Evolutionary conservation across 2,888 invertebrate genomes (phyloP), one percentile per base, ranked within the genome.

Genomic region (Ichneumoninae sp.): DNA sequence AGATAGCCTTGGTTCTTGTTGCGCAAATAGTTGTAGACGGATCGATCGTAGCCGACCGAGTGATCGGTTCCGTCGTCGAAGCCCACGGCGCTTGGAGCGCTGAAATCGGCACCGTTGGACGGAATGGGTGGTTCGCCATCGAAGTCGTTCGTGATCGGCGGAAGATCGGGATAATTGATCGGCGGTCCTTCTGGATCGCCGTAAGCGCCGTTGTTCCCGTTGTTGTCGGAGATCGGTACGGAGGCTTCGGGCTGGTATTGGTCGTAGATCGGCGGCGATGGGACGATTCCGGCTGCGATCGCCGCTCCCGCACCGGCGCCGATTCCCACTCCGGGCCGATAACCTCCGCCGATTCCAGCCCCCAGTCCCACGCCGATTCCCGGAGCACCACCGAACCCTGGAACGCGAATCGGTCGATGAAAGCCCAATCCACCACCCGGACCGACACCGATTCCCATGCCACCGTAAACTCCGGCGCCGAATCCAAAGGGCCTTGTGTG

Each of bases 41-140:
- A 10, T 13, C 57, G 57, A 57, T 30, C 26, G 50, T 47, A 69
- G 8, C 69, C 69, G 26, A 69, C 50, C 13, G 6, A 13, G 69
- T 50, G 50, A n/a, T 69, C 16, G 16, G 5, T 1, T 69, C 16
- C 1, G n/a, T 47, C 60, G 16, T 30, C n/a, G 44, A 16, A 30
- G 44, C 60, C 74, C 5, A 63, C 44, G 0, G 26, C 74, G 26
- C 60, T 60, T 6, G 60, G 74, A 22, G n/a, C 60, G 30, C 8
- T 40, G 13, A 44, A 6, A 13, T 19, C 40, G 47, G 10, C 0
- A 0, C 7, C 3, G 13, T 16, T 13, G 3, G 2, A 13, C 52
- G n/a, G 1, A 26, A 3, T 10, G 26, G 26, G 22, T 13, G 22
- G 57, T 3, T 26, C 0, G 26, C 4, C 13, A 52, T 52, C 0